Evolutionary conservation across 2,888 invertebrate species (phyloP).

Genomic region (Venusia cambrica): DNA sequence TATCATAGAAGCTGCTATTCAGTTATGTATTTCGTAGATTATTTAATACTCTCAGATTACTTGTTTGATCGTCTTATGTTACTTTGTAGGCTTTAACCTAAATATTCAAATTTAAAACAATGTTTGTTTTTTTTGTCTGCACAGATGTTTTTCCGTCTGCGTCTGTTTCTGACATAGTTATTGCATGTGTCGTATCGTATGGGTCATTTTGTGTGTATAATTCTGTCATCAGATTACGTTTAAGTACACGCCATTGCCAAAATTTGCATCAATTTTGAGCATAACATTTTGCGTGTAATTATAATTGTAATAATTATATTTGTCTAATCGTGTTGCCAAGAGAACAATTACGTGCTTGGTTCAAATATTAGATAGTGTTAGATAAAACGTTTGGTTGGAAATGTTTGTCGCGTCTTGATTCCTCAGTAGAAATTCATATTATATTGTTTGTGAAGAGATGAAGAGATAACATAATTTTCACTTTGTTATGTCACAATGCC

Average conservation of each 20-base stretch:
- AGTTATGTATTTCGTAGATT: too few relatives aligned
- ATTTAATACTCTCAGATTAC: too few relatives aligned
- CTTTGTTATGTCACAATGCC: constrained; percentile 10
- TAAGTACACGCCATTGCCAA: background rate
- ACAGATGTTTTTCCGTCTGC: constrained; percentile 40
- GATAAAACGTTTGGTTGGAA: constrained; percentile 21
- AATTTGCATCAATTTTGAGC: background rate
- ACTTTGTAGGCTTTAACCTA: constrained; percentile 18
- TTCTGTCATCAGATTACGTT: constrained; percentile 22
- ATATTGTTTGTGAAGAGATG: constrained; percentile 19
- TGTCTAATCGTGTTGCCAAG: constrained; percentile 25
- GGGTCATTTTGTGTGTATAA: constrained; percentile 30
- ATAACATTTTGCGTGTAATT: background rate
- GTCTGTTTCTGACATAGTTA: constrained; percentile 41
- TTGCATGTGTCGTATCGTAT: constrained; percentile 38
- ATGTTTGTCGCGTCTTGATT: constrained; percentile 23
- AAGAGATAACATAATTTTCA: constrained; percentile 18
- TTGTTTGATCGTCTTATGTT: too few relatives aligned
- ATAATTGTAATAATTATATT: constrained; percentile 3
- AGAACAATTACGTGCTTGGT: constrained; percentile 24
- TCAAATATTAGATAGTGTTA: constrained; percentile 28
- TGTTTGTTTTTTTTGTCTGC: constrained; percentile 33
- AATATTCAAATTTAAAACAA: constrained; percentile 23
- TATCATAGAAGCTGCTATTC: too few relatives aligned
- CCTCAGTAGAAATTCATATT: constrained; percentile 18